Conservation (phyloP, 2,888 invertebrate genomes). For the Watsonalla cultraria region DNA sequence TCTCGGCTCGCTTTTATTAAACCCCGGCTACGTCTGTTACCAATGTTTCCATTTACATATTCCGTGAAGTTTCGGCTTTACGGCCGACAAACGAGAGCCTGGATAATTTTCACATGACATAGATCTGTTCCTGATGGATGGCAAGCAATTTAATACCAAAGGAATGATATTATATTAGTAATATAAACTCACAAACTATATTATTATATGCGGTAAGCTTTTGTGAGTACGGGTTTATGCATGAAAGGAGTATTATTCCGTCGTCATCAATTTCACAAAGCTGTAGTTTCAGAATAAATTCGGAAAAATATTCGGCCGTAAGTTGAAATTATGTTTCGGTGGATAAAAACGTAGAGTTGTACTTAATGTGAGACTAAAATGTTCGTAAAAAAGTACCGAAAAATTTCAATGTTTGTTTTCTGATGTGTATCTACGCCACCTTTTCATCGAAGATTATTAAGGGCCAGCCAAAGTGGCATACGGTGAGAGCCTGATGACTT, state of each 20-base stretch:
- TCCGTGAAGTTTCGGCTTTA: conserved; percentile 35
- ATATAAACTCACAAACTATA: conserved; percentile 12
- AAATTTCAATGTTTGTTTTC: too few species aligned
- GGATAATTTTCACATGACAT: conserved; percentile 41
- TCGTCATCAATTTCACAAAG: background rate
- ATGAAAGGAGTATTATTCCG: background rate
- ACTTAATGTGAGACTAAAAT: too few species aligned
- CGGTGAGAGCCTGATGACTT: too few species aligned
- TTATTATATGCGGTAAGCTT: conserved; percentile 2
- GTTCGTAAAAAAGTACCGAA: too few species aligned
- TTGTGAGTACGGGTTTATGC: background rate
- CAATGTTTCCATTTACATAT: conserved; percentile 45
- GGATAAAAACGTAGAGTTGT: too few species aligned
- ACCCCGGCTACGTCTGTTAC: conserved; percentile 33
- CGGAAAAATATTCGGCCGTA: background rate
- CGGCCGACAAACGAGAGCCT: conserved; percentile 36
- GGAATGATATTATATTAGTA: background rate
- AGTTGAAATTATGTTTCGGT: too few species aligned
- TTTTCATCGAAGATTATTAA: too few species aligned
- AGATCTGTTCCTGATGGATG: conserved; percentile 14
- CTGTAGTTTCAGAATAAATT: background rate
- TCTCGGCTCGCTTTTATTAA: conserved; percentile 21
- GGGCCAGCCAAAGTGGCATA: too few species aligned
- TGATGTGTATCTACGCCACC: too few species aligned
- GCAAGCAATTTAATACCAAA: background rate